These are phyloP conservation scores for Drosophila bunnanda DNA, from an alignment of 2,888 invertebrate genomes.

Conservation along the genomic window DNA sequence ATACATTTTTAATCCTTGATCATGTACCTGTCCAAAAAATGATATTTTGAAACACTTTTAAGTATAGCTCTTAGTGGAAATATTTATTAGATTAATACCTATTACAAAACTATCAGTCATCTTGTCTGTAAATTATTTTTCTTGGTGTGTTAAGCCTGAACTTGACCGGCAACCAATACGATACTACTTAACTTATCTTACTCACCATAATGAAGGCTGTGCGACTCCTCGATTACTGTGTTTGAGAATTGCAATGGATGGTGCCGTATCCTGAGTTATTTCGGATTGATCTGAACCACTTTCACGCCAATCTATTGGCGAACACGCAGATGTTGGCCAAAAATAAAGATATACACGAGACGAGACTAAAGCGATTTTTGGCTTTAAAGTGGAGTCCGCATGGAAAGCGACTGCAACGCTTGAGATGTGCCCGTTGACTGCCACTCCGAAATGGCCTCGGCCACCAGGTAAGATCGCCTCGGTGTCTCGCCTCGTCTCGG, in stretches of 20 bases:
- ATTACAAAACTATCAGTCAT: not conserved
- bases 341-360: slow-evolving; percentile 36
- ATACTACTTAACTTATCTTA: not conserved
- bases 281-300: slow-evolving; percentile 64
- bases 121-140: not conserved
- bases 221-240: slow-evolving; percentile 23
- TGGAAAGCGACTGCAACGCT: slow-evolving; percentile 68
- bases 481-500: slow-evolving; percentile 40
- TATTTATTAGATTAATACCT: too few relatives aligned
- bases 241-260: slow-evolving; percentile 5
- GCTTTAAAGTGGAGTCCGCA: slow-evolving; percentile 31
- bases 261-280: slow-evolving; percentile 65
- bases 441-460: slow-evolving; percentile 60
- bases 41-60: too few relatives aligned
- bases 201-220: slow-evolving; percentile 28
- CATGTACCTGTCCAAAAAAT: too few relatives aligned
- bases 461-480: slow-evolving; percentile 71
- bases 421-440: slow-evolving; percentile 77
- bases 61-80: too few relatives aligned
- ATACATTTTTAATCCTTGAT: too few relatives aligned
- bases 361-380: slow-evolving; percentile 21
- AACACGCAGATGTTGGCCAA: slow-evolving; percentile 66
- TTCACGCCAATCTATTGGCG: slow-evolving; percentile 61
- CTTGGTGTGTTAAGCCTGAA: not conserved
- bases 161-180: not conserved